These are phyloP conservation scores for Cavia aperea DNA, from an alignment of 2,113 vertebrate species.

Conservation along the genomic window DNA sequence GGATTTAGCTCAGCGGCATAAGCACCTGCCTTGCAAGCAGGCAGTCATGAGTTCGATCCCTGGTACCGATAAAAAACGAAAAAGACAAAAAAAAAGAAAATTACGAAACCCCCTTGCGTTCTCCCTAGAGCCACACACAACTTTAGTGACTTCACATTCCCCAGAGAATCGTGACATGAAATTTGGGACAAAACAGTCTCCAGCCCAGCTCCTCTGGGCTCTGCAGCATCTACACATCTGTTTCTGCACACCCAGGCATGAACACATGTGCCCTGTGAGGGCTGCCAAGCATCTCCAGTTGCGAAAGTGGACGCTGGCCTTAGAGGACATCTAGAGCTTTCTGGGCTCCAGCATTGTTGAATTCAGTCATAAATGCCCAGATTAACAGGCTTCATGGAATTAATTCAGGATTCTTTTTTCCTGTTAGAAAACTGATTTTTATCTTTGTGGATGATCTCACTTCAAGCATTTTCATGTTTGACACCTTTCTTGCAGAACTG, in stretches of 20 bases:
- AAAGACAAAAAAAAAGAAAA: not conserved
- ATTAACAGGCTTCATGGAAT: not conserved
- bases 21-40: no score
- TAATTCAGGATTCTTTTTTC: not conserved
- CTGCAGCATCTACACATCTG: conserved; percentile 36
- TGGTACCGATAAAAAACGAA: no score
- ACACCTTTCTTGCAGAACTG: not conserved
- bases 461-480: not conserved
- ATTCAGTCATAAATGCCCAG: not conserved
- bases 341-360: not conserved
- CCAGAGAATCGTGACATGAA: not conserved
- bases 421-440: not conserved
- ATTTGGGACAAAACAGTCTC: conserved; percentile 29
- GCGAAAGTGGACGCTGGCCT: not conserved
- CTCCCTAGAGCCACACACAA: not conserved
- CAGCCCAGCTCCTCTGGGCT: not conserved
- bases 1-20: no score
- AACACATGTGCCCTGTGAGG: not conserved
- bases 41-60: no score
- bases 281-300: conserved; percentile 22
- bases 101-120: conserved; percentile 16
- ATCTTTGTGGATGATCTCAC: not conserved
- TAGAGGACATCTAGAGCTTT: not conserved
- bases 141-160: conserved; percentile 24
- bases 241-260: conserved; percentile 9